These are phyloP conservation scores for Leucoma salicis DNA, from an alignment of 2,888 invertebrate genomes.

Conservation along the genomic window DNA sequence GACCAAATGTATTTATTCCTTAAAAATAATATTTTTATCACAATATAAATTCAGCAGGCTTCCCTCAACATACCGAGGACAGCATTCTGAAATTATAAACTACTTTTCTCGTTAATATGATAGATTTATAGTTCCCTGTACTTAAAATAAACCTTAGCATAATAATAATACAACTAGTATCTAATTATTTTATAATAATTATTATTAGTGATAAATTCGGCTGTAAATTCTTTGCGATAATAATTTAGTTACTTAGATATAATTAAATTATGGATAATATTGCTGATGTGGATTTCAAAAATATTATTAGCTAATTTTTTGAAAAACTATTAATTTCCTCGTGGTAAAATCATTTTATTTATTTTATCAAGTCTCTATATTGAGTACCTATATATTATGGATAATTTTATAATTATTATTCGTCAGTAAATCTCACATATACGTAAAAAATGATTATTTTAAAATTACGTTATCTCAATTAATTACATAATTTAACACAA, in stretches of 20 bases:
- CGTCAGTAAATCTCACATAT: neutral
- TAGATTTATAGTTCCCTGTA: constrained; percentile 22
- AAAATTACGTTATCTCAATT: neutral
- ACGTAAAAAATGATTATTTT: neutral
- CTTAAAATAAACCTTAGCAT: constrained; percentile 26
- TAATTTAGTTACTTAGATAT: neutral
- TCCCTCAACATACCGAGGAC: constrained; percentile 72
- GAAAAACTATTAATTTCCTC: too few species aligned
- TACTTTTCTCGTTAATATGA: constrained; percentile 8
- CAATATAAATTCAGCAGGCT: constrained; percentile 78
- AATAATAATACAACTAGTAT: neutral
- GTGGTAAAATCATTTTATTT: too few species aligned
- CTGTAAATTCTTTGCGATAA: constrained; percentile 3
- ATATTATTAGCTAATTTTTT: too few species aligned
- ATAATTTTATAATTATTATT: neutral
- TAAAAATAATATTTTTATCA: constrained; percentile 42
- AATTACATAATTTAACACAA: neutral
- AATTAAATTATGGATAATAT: too few species aligned
- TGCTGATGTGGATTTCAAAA: too few species aligned
- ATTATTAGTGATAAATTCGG: neutral
- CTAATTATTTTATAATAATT: constrained; percentile 3
- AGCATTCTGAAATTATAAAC: constrained; percentile 76
- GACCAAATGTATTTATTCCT: constrained; percentile 4
- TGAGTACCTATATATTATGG: neutral
- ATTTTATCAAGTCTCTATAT: too few species aligned